Evolutionary conservation across 2,888 invertebrate species (phyloP), one percentile per base, ranked within the genome.

Genomic region (Nezara viridula): DNA sequence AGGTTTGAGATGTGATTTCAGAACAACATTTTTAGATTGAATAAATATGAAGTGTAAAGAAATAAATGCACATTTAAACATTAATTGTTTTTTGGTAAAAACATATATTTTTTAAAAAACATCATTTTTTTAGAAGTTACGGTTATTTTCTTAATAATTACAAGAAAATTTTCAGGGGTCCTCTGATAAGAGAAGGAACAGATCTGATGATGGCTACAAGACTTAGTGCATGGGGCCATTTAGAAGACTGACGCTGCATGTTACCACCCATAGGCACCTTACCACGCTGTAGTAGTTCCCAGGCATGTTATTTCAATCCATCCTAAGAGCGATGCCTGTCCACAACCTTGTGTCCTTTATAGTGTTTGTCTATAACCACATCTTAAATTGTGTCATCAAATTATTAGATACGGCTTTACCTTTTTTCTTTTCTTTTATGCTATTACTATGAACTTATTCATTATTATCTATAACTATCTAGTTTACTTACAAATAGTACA

Each of bases 221-320:
- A 47, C 60, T 40, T n/a, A 73, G 32, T 88, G 88, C 88, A 88
- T 88, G 88, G 88, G 73, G 88, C 66, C 24, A 44, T n/a, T 66
- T 88, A n/a, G 66, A 73, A 88, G 88, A 88, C 81, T 81, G 81
- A 81, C 9, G 81, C 40, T 81, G 81, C 81, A 81, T 81, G 81
- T 44, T 47, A 81, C 21, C 44, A 44, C n/a, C 66, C 60, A 27
- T 60, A 60, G 32, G 73, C 40, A 32, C 19, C 81, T 44, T 24
- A 81, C 81, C 81, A 24, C 14, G n/a, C 10, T 44, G 5, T 81
- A 44, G 44, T 44, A 44, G 44, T 81, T 81, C n/a, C 81, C n/a
- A 44, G 44, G 81, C 81, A 81, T 81, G 81, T n/a, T n/a, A n/a
- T 81, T 19, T 66, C 66, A 66, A 66, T n/a, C 66, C 66, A 66